phyloP scores from a whole-genome alignment of 2,797 vertebrate species.

The Danio albolineatus region DNA sequence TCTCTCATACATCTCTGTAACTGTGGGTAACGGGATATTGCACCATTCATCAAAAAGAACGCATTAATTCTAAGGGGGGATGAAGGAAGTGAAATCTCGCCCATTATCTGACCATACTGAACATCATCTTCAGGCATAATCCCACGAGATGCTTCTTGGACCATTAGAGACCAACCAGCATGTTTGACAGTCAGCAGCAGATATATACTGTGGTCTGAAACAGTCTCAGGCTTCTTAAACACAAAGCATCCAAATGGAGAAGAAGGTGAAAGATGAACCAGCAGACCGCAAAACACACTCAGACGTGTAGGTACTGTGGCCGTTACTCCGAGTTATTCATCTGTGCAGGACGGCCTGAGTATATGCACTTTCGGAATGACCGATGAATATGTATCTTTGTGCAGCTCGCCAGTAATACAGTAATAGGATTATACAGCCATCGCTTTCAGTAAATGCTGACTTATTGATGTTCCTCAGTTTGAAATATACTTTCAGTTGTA shows the following conservation, averaged over 20 bases:
- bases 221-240: slow-evolving; percentile 7
- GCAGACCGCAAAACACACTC: not conserved
- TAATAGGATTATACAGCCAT: not conserved
- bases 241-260: not conserved
- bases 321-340: not conserved
- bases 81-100: slow-evolving; percentile 9
- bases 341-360: not conserved
- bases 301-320: not conserved
- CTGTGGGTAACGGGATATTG: not conserved
- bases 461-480: not conserved
- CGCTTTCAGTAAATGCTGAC: not conserved
- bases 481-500: too few relatives aligned
- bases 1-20: not conserved
- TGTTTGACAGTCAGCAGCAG: slow-evolving; percentile 3
- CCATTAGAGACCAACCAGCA: slow-evolving; percentile 16
- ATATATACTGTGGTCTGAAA: not conserved
- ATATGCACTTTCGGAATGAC: not conserved
- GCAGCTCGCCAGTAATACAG: not conserved
- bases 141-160: not conserved
- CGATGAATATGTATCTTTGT: not conserved
- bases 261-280: slow-evolving; percentile 27
- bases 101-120: slow-evolving; percentile 4
- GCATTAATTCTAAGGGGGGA: not conserved
- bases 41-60: slow-evolving; percentile 2
- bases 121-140: slow-evolving; percentile 10